A percentile compares a stretch with the other conserved stretches of the same genome.
phyloP scores from a whole-genome alignment of 2,113 vertebrate species.

The Xiphophorus couchianus region DNA sequence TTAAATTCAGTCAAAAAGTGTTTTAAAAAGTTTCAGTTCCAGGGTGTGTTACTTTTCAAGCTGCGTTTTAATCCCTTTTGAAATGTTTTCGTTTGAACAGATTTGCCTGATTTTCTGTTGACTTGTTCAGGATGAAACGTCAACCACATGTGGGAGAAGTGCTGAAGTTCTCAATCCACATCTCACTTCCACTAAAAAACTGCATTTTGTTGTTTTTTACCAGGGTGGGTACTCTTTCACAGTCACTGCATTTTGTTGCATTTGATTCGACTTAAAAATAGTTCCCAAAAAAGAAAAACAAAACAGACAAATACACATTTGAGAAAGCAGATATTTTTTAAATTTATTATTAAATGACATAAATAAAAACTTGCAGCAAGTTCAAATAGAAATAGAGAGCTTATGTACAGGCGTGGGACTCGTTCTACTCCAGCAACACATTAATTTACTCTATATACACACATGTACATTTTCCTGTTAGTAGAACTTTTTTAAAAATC shows the following conservation, averaged over 20 bases:
- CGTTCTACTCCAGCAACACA: conserved; percentile 28
- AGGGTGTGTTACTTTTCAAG: background rate
- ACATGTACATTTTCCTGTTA: conserved; percentile 77
- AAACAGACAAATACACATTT: conserved; percentile 7
- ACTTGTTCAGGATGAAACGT: background rate
- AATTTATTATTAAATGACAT: conserved; percentile 85
- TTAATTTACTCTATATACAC: conserved; percentile 83
- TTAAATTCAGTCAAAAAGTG: background rate
- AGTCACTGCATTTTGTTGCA: background rate
- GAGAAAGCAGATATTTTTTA: conserved; percentile 70
- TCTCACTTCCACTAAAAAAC: background rate
- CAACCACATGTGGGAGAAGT: background rate
- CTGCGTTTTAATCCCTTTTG: too few relatives aligned
- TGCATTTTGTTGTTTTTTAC: background rate
- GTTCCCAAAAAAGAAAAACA: background rate
- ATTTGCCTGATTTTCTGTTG: background rate
- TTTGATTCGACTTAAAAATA: background rate
- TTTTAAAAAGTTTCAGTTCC: background rate
- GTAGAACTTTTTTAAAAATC: conserved; percentile 8
- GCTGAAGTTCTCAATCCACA: background rate
- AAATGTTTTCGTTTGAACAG: background rate
- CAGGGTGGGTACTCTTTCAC: background rate
- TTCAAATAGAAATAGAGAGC: conserved; percentile 78
- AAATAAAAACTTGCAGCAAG: conserved; percentile 79
- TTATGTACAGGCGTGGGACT: conserved; percentile 73